These are phyloP conservation scores for Damaliscus lunatus DNA, from an alignment of 2,113 vertebrate genomes.

Conservation along the genomic window DNA sequence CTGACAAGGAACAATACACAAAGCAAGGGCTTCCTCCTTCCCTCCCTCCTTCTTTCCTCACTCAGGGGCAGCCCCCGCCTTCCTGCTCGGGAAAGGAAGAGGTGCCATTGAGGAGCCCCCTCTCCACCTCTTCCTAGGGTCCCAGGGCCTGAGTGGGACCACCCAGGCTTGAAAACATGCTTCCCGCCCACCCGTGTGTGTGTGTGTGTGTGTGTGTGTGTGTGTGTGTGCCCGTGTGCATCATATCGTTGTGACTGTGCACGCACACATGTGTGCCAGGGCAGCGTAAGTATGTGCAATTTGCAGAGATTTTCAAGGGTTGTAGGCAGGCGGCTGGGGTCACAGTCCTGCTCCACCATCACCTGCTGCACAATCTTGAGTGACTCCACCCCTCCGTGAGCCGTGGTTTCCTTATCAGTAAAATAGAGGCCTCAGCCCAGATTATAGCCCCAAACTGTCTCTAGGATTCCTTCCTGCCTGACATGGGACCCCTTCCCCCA, in stretches of 20 bases:
- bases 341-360: accelerated
- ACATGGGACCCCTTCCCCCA: not conserved
- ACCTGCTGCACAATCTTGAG: not conserved
- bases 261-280: accelerated
- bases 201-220: not conserved
- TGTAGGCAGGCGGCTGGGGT: not conserved
- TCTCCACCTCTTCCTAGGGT: not conserved
- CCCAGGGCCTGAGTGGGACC: not conserved
- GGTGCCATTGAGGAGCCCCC: accelerated
- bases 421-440: not conserved
- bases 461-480: not conserved
- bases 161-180: not conserved
- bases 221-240: accelerated
- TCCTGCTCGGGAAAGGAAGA: not conserved
- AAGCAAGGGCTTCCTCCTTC: constrained; percentile 44
- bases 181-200: not conserved
- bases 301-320: not conserved
- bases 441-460: not conserved
- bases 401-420: not conserved
- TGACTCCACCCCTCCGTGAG: not conserved
- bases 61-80: not conserved
- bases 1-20: constrained; percentile 64
- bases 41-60: constrained; percentile 24
- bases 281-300: accelerated
- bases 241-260: accelerated